These are phyloP conservation scores for Noctua janthina DNA, from an alignment of 2,888 invertebrate species.

Conservation along the genomic window DNA sequence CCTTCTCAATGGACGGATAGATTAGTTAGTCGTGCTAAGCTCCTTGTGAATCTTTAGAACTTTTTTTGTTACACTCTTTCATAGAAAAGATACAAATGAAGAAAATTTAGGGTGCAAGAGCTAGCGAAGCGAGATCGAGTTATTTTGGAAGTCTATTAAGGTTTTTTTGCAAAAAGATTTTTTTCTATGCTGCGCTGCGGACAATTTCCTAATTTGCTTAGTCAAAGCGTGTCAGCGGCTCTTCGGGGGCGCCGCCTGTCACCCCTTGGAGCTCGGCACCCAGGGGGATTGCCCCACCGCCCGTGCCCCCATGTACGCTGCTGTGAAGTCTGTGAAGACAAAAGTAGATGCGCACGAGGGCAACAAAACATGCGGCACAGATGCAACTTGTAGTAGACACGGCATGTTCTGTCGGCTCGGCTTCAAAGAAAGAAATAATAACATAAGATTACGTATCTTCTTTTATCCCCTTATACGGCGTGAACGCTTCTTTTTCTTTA, in stretches of 20 bases:
- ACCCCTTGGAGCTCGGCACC: background rate
- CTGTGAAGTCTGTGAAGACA: conserved; percentile 3
- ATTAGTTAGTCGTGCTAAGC: too few species aligned
- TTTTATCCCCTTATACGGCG: conserved; percentile 81
- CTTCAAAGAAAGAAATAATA: conserved; percentile 88
- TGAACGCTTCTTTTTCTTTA: conserved; percentile 82
- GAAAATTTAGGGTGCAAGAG: background rate
- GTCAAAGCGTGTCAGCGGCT: background rate
- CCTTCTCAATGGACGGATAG: background rate
- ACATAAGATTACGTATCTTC: conserved; percentile 82
- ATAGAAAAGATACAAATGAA: background rate
- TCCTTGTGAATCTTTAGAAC: background rate
- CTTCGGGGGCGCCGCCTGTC: background rate
- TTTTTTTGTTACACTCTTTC: background rate
- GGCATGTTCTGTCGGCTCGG: conserved; percentile 76
- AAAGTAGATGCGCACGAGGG: conserved; percentile 39
- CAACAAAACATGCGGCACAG: conserved; percentile 51
- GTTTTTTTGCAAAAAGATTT: background rate
- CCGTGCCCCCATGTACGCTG: background rate
- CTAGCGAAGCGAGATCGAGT: background rate
- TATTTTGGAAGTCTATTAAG: background rate
- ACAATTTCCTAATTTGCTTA: conserved; percentile 3
- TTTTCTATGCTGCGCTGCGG: background rate
- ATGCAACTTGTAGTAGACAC: conserved; percentile 67
- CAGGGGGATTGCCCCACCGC: background rate